Base-by-base conservation (phyloP, 2,797 vertebrate species). In the Hylomyscus alleni region DNA sequence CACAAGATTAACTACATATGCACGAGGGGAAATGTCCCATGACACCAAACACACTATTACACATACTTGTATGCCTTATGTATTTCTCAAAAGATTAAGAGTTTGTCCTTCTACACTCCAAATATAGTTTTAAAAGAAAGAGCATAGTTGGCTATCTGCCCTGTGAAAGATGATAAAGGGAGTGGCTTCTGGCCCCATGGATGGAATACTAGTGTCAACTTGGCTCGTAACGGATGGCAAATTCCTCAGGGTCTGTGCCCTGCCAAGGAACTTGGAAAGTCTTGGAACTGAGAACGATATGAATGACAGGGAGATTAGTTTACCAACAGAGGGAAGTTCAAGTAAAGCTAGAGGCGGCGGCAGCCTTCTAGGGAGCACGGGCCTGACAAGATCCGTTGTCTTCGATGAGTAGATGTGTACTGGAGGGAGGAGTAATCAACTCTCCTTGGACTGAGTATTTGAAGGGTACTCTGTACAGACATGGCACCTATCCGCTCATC, bases 101-200 rank as follows among this genome's bases (percentile, higher is more conserved):
- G 84, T 72, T 47, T 90, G 76, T 93, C n/a, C 47, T 95, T 82
- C 95, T 58, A 52, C 58, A 88, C 77, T 78, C 67, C 78, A 94
- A 86, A 69, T 91, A 92, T n/a, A 76, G 67, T 87, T 87, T 56
- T 44, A 88, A 75, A 97, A 75, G 96, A 86, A 73, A 72, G 86
- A 95, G 94, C 90, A 20, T 22, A 9, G 54, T 60, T 96, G 93
- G 81, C 75, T 89, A 62, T 92, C 62, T 92, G 47, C 40, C 52
- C 56, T 80, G 5, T 82, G 50, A 83, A 89, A 85, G 58, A 4
- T 47, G 89, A 82, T 73, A 58, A 96, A 76, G 86, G 47, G 34
- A 78, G 60, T 1, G 90, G 37, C 19, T 58, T 8, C n/a, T 47
- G 31, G 3, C 81, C 5, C 24, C n/a, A 11, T 84, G 73, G 73